Percentiles rank a stretch among this genome's conserved stretches.
These are phyloP conservation scores for Hephaestus fuliginosus DNA, from an alignment of 2,797 vertebrate genomes.

Conservation along the genomic window DNA sequence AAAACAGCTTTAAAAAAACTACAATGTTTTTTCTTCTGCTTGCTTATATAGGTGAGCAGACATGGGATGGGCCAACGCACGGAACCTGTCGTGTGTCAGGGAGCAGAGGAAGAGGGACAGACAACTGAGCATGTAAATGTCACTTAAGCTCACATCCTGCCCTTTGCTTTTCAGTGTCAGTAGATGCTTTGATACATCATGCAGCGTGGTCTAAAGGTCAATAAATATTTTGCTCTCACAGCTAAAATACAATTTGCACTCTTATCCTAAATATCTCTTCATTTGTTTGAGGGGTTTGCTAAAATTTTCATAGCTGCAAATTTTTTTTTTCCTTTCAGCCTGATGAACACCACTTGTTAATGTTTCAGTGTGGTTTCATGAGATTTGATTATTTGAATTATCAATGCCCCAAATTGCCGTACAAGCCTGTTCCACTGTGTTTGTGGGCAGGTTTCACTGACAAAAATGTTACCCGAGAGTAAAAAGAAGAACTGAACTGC, in stretches of 20 bases:
- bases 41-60: slow-evolving; percentile 67
- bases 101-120: slow-evolving; percentile 44
- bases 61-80: slow-evolving; percentile 32
- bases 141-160: slow-evolving; percentile 69
- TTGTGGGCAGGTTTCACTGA: not conserved
- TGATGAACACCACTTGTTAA: slow-evolving; percentile 4
- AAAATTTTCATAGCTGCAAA: not conserved
- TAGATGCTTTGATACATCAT: slow-evolving; percentile 51
- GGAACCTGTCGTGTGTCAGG: slow-evolving; percentile 28
- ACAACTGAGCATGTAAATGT: slow-evolving; percentile 79
- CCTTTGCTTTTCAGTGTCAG: slow-evolving; percentile 41
- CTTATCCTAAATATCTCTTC: not conserved
- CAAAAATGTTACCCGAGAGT: not conserved
- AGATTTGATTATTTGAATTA: slow-evolving; percentile 12
- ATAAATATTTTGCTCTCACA: slow-evolving; percentile 10
- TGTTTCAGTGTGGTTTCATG: not conserved
- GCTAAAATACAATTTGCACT: not conserved
- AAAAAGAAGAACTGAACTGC: not conserved
- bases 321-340: not conserved
- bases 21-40: slow-evolving; percentile 23
- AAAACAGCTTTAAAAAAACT: not conserved
- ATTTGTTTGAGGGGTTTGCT: not conserved
- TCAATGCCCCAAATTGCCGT: not conserved
- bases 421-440: not conserved
- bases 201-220: slow-evolving; percentile 41